Conservation (phyloP, 2,888 invertebrate genomes). For the Onchidella celtica region DNA sequence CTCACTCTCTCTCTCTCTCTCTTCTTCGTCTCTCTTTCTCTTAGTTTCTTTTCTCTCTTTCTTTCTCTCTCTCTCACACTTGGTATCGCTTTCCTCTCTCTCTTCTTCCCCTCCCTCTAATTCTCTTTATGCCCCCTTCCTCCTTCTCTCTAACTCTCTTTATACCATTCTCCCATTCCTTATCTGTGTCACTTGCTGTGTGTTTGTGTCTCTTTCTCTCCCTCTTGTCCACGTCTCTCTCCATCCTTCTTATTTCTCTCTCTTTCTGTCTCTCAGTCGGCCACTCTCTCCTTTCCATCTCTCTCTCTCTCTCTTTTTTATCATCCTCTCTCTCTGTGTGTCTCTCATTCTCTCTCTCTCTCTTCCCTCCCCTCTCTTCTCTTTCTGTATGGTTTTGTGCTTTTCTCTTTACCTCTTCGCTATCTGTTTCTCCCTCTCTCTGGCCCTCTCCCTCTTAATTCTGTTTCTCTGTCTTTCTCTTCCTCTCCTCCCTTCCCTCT, state of each 20-base stretch:
- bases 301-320: neutral
- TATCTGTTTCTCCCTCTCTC: neutral
- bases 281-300: neutral
- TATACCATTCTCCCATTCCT: too few species aligned
- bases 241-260: neutral
- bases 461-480: neutral
- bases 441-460: neutral
- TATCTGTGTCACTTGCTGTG: neutral
- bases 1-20: constrained; percentile 7
- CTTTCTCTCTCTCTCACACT: neutral
- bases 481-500: too few species aligned
- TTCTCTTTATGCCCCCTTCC: neutral
- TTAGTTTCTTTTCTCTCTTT: neutral
- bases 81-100: neutral
- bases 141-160: neutral
- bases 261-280: neutral
- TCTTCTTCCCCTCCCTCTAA: neutral
- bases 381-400: neutral
- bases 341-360: neutral
- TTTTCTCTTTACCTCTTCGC: neutral
- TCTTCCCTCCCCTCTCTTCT: neutral
- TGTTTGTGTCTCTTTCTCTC: too few species aligned
- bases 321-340: neutral
- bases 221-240: neutral
- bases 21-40: neutral